phyloP scores from a whole-genome alignment of 2,113 vertebrate species.

The Plecturocebus donacophilus region DNA sequence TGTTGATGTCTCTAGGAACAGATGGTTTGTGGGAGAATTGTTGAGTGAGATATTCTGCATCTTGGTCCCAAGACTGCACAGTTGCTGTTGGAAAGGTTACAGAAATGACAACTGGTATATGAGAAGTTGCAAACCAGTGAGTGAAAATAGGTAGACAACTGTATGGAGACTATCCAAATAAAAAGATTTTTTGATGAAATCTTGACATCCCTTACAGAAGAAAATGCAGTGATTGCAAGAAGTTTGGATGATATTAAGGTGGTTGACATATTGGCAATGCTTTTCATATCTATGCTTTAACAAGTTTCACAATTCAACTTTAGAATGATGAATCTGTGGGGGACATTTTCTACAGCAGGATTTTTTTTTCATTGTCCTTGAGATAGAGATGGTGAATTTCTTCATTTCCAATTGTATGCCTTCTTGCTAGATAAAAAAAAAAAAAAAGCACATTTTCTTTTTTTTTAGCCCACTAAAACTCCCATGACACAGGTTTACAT shows the following conservation, averaged over 20 bases:
- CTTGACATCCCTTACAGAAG: constrained; percentile 60
- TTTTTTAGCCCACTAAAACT: background rate
- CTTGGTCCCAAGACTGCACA: constrained; percentile 70
- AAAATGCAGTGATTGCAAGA: constrained; percentile 50
- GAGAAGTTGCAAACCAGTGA: constrained; percentile 71
- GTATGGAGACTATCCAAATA: constrained; percentile 66
- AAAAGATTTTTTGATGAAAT: constrained; percentile 59
- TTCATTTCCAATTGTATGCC: background rate
- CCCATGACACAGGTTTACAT: no score
- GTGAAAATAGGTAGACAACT: constrained; percentile 75
- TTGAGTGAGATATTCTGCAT: constrained; percentile 68
- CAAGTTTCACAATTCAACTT: constrained; percentile 46
- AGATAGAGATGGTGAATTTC: background rate
- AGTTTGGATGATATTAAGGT: constrained; percentile 33
- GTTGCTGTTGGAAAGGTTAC: constrained; percentile 79
- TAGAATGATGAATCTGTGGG: background rate
- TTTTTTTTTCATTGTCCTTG: background rate
- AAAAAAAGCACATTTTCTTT: background rate
- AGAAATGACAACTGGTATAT: constrained; percentile 77
- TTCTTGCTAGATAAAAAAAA: background rate
- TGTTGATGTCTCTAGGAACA: constrained; percentile 66
- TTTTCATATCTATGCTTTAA: constrained; percentile 52
- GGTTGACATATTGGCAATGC: constrained; percentile 60
- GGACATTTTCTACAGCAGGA: background rate
- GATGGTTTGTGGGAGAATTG: constrained; percentile 75